Evolutionary conservation across 1,140 invertebrate genomes (phyloP).

Genomic region (Drosophila subobscura): DNA sequence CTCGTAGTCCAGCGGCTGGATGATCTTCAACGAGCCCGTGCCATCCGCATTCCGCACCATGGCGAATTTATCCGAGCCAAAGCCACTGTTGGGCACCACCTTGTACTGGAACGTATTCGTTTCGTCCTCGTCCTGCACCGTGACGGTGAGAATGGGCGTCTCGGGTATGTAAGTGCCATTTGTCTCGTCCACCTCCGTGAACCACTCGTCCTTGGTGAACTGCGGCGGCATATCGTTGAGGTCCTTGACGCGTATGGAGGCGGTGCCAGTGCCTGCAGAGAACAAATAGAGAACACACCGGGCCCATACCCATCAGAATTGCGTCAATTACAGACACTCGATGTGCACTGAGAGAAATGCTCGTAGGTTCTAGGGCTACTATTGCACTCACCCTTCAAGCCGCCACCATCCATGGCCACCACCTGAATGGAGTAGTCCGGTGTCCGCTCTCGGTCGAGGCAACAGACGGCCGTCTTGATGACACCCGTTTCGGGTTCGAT

Average conservation of each 20-base stretch:
- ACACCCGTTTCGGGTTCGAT: slow-evolving; percentile 87
- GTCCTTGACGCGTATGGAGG: slow-evolving; percentile 87
- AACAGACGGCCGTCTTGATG: slow-evolving; percentile 87
- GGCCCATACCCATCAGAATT: slow-evolving; percentile 14
- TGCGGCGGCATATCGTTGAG: slow-evolving; percentile 87
- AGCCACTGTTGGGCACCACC: slow-evolving; percentile 86
- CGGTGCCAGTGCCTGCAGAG: slow-evolving; percentile 81
- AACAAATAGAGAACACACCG: slow-evolving; percentile 22
- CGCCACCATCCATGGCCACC: slow-evolving; percentile 86
- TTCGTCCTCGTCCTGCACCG: slow-evolving; percentile 87
- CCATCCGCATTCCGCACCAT: slow-evolving; percentile 88
- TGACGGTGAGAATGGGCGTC: slow-evolving; percentile 86
- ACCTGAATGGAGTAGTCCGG: slow-evolving; percentile 89
- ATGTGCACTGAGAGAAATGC: slow-evolving; percentile 14
- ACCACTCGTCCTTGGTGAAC: slow-evolving; percentile 88
- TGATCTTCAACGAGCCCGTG: slow-evolving; percentile 87
- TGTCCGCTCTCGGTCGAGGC: slow-evolving; percentile 87
- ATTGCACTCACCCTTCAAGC: slow-evolving; percentile 85
- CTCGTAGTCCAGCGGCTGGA: slow-evolving; percentile 87
- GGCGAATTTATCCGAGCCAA: slow-evolving; percentile 87
- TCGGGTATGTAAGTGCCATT: slow-evolving; percentile 86
- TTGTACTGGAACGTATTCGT: slow-evolving; percentile 85
- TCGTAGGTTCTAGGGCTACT: no score
- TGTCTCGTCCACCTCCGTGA: slow-evolving; percentile 88
- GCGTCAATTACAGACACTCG: slow-evolving; percentile 16